Percentiles rank a stretch among this genome's conserved stretches.
Evolutionary conservation across 1,140 invertebrate genomes (phyloP).

Genomic region (Drosophila trapezifrons): DNA sequence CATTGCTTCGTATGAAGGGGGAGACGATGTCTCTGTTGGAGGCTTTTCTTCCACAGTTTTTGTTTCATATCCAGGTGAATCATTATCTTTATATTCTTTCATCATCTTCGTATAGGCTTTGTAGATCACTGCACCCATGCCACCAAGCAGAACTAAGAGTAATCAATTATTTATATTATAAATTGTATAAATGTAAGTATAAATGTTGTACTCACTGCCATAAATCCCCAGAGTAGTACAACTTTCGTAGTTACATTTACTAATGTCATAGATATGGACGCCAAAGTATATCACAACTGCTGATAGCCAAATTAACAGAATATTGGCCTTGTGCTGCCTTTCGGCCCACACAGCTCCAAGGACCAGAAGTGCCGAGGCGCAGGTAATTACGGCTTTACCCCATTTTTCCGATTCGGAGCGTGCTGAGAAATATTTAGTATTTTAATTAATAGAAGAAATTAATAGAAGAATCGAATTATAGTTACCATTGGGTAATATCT

Average conservation of each 20-base stretch:
- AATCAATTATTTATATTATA: too few species aligned
- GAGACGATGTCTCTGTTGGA: background rate
- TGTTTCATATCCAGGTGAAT: too few species aligned
- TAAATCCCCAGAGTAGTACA: background rate
- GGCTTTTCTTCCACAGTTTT: background rate
- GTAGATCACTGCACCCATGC: background rate
- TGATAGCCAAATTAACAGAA: background rate
- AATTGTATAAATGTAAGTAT: too few species aligned
- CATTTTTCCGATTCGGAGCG: fast-evolving
- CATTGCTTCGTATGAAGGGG: background rate
- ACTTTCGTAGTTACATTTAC: fast-evolving
- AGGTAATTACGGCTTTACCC: background rate
- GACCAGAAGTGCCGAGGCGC: background rate
- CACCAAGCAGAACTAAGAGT: background rate
- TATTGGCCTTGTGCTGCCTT: constrained; percentile 1
- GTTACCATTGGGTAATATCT: background rate
- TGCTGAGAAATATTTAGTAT: background rate
- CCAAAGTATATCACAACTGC: background rate
- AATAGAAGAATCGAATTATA: background rate
- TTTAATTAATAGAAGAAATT: background rate
- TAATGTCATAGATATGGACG: background rate
- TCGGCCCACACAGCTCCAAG: background rate
- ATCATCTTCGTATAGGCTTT: background rate
- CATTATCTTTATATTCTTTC: too few species aligned
- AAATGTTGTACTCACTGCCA: too few species aligned